Base-by-base conservation (phyloP, 2,797 vertebrate species). In the Rousettus madagascariensis region DNA sequence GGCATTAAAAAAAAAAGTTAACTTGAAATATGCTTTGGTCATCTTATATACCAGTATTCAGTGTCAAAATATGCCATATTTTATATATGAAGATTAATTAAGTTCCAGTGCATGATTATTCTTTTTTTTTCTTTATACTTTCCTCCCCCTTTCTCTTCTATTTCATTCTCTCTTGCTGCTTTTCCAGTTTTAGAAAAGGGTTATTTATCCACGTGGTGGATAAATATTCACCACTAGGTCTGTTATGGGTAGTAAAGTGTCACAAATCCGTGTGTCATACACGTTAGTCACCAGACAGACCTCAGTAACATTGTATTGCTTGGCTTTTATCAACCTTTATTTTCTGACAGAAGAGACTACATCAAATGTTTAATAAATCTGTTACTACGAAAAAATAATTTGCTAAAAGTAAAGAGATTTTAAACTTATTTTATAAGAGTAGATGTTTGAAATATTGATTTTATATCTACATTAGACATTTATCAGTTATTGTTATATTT, bases 401-500 rank as follows among this genome's bases (percentile, higher is more conserved):
- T 92, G 26, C 49, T 84, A 59, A 86, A 94, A 79, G n/a, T 85
- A 49, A 92, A 72, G 68, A 65, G 22, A 36, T 77, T 75, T 72
- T 86, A 82, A 85, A 74, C 59, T 78, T 83, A 6, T 83, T 38
- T 20, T 83, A 13, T 1, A 57, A 30, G 69, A 72, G 41, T 83
- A 75, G 63, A 77, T 90, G 90, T 65, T 96, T 90, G 61, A 87
- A 85, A 71, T 90, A 85, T 1, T 53, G 69, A 72, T 94, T 96
- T 95, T 85, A 53, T 16, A 69, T 77, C 33, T 30, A 11, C 79
- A 49, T 77, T 57, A 77, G 36, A 15, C 61, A 91, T 94, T 96
- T 94, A 55, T 91, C 61, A 65, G 12, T 75, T 89, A 72, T 36
- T 90, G n/a, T 89, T 96, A 41, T 33, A 84, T 65, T 94, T 74